Conservation (phyloP, 92 coral and sea anemone species). For the Palythoa grandiflora region DNA sequence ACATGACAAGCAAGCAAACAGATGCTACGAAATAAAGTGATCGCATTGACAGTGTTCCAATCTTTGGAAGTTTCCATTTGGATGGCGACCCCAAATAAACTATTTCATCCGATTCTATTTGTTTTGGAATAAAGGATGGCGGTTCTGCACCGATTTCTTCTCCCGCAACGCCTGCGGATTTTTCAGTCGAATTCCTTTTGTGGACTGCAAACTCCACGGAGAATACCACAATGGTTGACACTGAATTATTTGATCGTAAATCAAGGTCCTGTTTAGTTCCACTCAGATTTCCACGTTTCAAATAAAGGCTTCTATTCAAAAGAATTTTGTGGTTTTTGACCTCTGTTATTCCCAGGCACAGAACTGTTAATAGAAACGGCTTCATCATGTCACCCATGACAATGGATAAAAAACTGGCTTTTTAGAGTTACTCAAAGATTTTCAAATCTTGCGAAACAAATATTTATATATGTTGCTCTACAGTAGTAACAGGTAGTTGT, state of each 20-base stretch:
- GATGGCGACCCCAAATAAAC: constrained; percentile 32
- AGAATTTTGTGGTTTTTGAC: not conserved
- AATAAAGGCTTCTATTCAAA: constrained; percentile 21
- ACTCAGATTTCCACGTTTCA: not conserved
- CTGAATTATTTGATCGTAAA: constrained; percentile 41
- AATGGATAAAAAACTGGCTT: not conserved
- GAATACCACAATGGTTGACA: constrained; percentile 26
- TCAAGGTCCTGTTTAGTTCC: constrained; percentile 20
- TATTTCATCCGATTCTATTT: not conserved
- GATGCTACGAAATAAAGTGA: constrained; percentile 82
- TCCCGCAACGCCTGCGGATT: not conserved
- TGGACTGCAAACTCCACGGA: constrained; percentile 41
- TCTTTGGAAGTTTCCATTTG: constrained; percentile 45
- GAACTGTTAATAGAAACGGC: not conserved
- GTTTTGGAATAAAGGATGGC: not conserved
- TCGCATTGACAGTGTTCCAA: constrained; percentile 78
- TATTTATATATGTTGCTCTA: not conserved
- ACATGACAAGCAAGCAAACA: constrained; percentile 67
- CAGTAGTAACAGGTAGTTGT: not conserved
- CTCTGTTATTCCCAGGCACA: constrained; percentile 26
- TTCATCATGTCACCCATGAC: constrained; percentile 8
- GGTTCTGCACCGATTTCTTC: not conserved
- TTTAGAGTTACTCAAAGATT: not conserved
- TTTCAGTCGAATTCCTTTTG: constrained; percentile 24
- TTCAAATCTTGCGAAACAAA: not conserved